phyloP scores from a whole-genome alignment of 1,140 invertebrate species.

The Tetraneura akinire region DNA sequence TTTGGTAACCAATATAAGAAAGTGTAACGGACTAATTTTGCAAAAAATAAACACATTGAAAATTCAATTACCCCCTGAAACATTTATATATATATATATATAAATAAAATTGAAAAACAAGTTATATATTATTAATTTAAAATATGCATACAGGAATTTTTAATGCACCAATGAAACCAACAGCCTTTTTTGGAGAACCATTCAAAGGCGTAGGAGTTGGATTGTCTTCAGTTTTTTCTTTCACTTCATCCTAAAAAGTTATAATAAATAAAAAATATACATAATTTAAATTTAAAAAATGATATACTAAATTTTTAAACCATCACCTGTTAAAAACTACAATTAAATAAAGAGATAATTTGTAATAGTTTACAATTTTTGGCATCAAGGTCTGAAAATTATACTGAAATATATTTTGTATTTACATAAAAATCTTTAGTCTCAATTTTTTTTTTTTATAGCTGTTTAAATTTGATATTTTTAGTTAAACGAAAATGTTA shows the following conservation, averaged over 20 bases:
- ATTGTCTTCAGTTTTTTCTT: slow-evolving; percentile 53
- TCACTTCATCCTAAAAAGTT: slow-evolving; percentile 38
- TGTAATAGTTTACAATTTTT: no score
- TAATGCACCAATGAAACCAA: slow-evolving; percentile 77
- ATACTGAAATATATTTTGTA: no score
- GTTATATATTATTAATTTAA: no score
- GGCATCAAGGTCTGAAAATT: no score
- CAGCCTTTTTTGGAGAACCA: slow-evolving; percentile 63
- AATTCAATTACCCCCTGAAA: slow-evolving; percentile 88
- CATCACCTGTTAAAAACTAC: slow-evolving; percentile 26
- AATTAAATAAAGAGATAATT: no score
- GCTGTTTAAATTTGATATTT: no score
- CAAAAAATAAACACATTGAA: slow-evolving; percentile 91
- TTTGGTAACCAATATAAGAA: slow-evolving; percentile 95
- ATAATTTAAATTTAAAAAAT: no score
- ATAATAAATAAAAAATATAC: no score
- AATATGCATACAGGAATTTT: slow-evolving; percentile 70
- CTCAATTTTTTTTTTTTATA: background rate
- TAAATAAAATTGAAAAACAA: slow-evolving; percentile 24
- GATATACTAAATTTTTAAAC: background rate
- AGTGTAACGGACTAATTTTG: slow-evolving; percentile 96
- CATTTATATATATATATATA: background rate
- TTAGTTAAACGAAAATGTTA: no score
- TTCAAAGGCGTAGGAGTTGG: slow-evolving; percentile 52
- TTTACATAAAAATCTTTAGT: background rate